Conservation (phyloP, 2,113 vertebrate species). For the Copsychus sechellarum region DNA sequence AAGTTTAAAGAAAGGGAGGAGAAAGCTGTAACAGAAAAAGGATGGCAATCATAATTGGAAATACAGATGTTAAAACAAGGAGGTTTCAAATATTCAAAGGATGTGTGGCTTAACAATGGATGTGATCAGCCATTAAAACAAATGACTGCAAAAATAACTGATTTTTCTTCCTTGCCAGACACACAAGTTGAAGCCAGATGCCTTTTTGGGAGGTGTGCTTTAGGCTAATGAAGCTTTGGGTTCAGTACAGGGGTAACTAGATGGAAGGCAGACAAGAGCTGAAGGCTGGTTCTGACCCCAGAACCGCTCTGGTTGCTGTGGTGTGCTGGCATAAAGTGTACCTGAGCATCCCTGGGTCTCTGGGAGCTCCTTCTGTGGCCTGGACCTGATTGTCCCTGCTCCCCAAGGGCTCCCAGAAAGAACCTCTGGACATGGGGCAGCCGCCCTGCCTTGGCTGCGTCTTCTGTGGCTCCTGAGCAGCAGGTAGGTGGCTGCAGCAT, state of each 20-base stretch:
- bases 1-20: not conserved
- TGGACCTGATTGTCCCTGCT: not conserved
- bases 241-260: not conserved
- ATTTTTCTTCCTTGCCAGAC: not conserved
- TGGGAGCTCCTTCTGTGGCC: not conserved
- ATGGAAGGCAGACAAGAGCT: not conserved
- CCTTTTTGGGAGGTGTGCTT: not conserved
- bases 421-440: not conserved
- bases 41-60: not conserved
- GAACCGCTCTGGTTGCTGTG: not conserved
- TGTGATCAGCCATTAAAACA: not conserved
- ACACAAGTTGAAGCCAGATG: not conserved
- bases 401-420: not conserved
- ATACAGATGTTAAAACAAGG: not conserved
- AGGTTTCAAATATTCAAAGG: not conserved
- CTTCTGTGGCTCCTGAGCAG: not conserved
- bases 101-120: not conserved
- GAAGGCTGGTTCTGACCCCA: not conserved
- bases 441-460: not conserved
- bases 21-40: not conserved
- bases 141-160: not conserved
- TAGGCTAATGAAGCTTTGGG: not conserved
- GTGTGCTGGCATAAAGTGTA: not conserved
- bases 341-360: accelerated
- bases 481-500: not conserved